phyloP scores from a whole-genome alignment of 2,113 vertebrate genomes.

The Oxyura jamaicensis region DNA sequence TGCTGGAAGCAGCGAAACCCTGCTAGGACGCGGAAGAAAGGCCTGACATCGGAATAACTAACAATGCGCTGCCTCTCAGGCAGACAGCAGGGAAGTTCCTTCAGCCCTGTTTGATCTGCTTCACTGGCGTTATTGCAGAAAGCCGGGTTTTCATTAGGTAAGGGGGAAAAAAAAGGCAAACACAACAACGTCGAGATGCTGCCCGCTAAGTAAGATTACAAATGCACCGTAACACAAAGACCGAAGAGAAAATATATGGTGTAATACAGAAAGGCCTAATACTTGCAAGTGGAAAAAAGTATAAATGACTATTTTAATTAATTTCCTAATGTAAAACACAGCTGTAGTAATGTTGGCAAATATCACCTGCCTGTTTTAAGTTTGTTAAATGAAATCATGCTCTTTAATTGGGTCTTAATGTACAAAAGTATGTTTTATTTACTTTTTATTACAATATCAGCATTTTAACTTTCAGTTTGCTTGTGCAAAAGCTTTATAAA shows the following conservation, averaged over 20 bases:
- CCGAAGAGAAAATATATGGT: conserved; percentile 70
- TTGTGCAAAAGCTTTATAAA: conserved; percentile 77
- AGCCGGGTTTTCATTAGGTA: conserved; percentile 52
- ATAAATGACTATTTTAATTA: conserved; percentile 81
- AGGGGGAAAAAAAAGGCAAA: not conserved
- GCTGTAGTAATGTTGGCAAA: conserved; percentile 79
- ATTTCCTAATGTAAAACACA: conserved; percentile 83
- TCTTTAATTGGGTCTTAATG: conserved; percentile 78
- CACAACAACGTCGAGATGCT: not conserved
- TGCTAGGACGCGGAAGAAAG: conserved; percentile 23
- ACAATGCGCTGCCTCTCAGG: conserved; percentile 6
- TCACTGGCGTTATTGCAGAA: not conserved
- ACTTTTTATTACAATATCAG: conserved; percentile 78
- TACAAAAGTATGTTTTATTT: conserved; percentile 78
- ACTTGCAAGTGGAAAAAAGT: conserved; percentile 75
- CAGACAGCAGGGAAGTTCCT: conserved; percentile 67
- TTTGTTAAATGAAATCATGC: conserved; percentile 80
- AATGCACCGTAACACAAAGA: conserved; percentile 22
- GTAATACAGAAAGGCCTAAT: conserved; percentile 67
- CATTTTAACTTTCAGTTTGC: conserved; percentile 77
- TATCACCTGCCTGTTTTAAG: conserved; percentile 74
- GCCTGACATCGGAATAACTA: conserved; percentile 27
- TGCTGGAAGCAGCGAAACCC: conserved; percentile 54
- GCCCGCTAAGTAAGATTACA: conserved; percentile 42
- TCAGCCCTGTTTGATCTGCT: conserved; percentile 36